These are phyloP conservation scores for Amyelois transitella DNA, from an alignment of 1,140 invertebrate genomes.

Conservation along the genomic window DNA sequence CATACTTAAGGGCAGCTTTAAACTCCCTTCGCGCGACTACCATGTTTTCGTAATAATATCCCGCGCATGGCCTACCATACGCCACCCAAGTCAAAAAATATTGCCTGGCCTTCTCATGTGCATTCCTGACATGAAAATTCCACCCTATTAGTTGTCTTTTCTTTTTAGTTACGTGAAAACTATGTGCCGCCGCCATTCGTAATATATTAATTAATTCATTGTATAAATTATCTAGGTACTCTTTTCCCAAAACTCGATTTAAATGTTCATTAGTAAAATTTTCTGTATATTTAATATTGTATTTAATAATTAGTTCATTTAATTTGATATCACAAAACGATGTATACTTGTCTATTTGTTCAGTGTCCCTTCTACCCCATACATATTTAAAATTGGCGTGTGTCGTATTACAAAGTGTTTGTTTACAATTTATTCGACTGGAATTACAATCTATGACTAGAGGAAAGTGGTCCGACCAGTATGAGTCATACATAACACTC, in stretches of 20 bases:
- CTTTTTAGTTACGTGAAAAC: too few relatives aligned
- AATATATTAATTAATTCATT: too few relatives aligned
- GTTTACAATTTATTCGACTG: background rate
- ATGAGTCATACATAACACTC: background rate
- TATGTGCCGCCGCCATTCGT: too few relatives aligned
- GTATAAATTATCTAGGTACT: too few relatives aligned
- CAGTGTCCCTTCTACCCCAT: too few relatives aligned
- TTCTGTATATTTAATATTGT: background rate
- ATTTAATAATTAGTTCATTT: background rate
- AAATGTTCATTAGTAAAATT: background rate
- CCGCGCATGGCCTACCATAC: background rate
- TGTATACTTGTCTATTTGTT: too few relatives aligned
- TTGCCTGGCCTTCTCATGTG: background rate
- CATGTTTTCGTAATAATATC: constrained; percentile 2
- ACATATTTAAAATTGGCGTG: background rate
- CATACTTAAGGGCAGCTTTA: constrained; percentile 1
- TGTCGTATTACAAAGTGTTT: background rate
- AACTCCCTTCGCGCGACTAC: background rate
- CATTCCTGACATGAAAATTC: background rate
- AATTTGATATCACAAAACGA: background rate
- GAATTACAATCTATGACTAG: background rate
- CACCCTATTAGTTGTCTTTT: background rate
- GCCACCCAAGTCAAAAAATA: background rate
- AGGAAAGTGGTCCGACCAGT: background rate
- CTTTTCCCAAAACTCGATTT: too few relatives aligned